phyloP scores from a whole-genome alignment of 1,140 invertebrate genomes.

The Bactericera cockerelli region DNA sequence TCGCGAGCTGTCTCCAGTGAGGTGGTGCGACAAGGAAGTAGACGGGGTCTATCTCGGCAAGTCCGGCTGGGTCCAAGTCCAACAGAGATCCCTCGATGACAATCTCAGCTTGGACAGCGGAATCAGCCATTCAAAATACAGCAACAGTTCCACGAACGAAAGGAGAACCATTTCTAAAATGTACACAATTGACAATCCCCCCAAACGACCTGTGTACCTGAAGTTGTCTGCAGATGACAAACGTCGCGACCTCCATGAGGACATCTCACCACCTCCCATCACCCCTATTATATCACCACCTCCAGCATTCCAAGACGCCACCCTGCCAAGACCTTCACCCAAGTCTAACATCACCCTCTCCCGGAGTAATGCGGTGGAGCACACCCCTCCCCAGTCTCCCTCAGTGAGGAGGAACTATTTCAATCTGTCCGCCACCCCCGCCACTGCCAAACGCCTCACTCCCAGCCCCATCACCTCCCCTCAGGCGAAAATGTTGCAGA shows the following conservation, averaged over 20 bases:
- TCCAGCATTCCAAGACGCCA: conserved; percentile 39
- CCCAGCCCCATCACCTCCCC: conserved; percentile 21
- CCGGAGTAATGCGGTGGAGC: conserved; percentile 32
- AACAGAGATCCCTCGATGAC: conserved; percentile 38
- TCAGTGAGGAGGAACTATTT: conserved; percentile 10
- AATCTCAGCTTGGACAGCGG: conserved; percentile 26
- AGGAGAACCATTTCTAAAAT: not conserved
- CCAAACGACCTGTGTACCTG: not conserved
- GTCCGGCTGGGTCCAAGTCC: conserved; percentile 42
- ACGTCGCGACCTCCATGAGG: conserved; percentile 14
- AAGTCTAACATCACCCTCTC: conserved; percentile 6
- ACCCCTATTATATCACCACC: conserved; percentile 44
- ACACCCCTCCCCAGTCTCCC: conserved; percentile 34
- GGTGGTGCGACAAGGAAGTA: conserved; percentile 42
- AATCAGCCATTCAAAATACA: conserved; percentile 20
- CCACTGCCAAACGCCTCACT: conserved; percentile 19
- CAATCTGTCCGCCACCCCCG: not conserved
- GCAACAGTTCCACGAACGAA: conserved; percentile 7
- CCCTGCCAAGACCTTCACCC: conserved; percentile 20
- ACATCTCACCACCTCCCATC: conserved; percentile 35
- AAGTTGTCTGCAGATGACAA: not conserved
- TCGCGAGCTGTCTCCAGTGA: conserved; percentile 39
- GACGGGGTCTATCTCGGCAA: conserved; percentile 39
- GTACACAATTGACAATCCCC: not conserved
- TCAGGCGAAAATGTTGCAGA: conserved; percentile 32